Base-by-base conservation (phyloP, 35 echinoderm and acorn worm species). In the Ptychodera flava region DNA sequence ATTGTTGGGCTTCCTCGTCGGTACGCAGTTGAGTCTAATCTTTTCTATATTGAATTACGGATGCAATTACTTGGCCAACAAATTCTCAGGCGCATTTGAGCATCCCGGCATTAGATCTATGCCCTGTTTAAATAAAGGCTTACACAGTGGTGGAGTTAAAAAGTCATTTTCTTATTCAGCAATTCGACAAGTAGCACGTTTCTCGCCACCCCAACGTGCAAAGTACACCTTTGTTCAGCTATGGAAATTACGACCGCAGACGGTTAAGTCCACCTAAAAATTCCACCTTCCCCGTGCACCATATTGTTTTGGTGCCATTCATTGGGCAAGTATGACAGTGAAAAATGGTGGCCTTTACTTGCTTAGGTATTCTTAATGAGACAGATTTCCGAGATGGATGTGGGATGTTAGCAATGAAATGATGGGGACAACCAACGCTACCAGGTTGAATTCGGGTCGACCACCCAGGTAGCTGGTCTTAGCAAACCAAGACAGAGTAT, bases 181-280 rank as follows among this genome's bases (percentile, higher is more conserved):
- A 22, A 64, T 6, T 64, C 6, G 45, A 64, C 45, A 64, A 64
- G 45, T 64, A 22, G 45, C 45, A 64, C 45, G 45, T 64, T 64
- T 64, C 45, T 64, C 22, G 45, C 22, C 45, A 64, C 45, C 45
- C n/a, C 45, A 64, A 64, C 45, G 45, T 64, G 45, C 45, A 64
- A 64, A 64, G 45, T 64, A 64, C 45, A 64, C 45, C 45, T 64
- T 64, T 64, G 45, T 64, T 64, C 45, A 64, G 45, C n/a, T 64
- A 64, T 64, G 6, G 22, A 22, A 64, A 64, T 64, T 64, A 64
- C 22, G 45, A 64, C 45, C 45, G 45, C 22, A 64, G 22, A 64
- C n/a, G 45, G 45, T 22, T 22, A 22, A 64, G 45, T 22, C 45
- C 45, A 22, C 45, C 45, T 64, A 12, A 12, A 64, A 64, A 64